Conservation (phyloP, 30 jellyfish, hydroid and myxozoan species). For the Hydra vulgaris region DNA sequence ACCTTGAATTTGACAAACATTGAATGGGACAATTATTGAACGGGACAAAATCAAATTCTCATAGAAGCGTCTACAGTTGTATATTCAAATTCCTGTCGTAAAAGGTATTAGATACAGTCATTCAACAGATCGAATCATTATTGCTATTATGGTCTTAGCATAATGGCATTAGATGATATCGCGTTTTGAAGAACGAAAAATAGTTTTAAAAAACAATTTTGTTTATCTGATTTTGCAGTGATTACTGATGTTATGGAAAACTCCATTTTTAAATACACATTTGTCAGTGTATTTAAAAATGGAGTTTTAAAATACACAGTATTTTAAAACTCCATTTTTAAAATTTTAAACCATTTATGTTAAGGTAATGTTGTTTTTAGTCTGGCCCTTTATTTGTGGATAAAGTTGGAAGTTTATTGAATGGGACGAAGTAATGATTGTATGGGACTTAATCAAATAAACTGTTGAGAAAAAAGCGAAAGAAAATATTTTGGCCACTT, state of each 20-base stretch:
- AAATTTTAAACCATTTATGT: neutral
- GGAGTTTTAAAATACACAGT: too few relatives aligned
- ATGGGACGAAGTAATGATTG: neutral
- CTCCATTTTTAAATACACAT: neutral
- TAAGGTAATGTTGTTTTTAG: neutral
- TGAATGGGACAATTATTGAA: neutral
- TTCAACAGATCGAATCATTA: neutral
- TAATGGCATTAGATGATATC: neutral
- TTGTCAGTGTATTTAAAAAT: too few relatives aligned
- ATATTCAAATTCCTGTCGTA: neutral
- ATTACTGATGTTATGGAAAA: neutral
- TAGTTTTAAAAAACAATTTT: too few relatives aligned
- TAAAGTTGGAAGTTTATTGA: neutral
- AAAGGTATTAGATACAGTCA: neutral
- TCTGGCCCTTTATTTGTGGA: neutral
- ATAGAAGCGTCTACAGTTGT: too few relatives aligned
- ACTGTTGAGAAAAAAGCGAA: neutral
- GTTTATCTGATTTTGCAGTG: neutral
- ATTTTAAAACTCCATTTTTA: neutral
- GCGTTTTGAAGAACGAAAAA: neutral
- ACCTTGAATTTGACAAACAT: neutral
- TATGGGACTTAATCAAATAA: neutral
- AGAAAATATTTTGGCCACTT: neutral
- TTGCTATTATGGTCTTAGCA: neutral
- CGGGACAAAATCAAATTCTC: too few relatives aligned